Conservation (phyloP, 2,888 invertebrate species). For the Zaprionus bogoriensis region DNA sequence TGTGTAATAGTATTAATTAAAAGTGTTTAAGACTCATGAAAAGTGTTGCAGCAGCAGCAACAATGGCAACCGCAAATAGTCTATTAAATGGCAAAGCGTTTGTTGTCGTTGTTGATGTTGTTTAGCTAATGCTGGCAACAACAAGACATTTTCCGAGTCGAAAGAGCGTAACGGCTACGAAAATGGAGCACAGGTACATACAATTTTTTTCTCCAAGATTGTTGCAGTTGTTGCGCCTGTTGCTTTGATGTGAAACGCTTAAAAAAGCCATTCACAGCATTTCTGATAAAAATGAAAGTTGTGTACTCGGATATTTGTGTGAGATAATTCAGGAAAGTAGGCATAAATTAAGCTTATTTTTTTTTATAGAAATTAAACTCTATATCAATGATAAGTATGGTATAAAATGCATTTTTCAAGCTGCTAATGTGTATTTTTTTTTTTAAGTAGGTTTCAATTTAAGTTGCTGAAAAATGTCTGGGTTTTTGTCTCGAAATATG, state of each 20-base stretch:
- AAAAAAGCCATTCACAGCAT: slow-evolving; percentile 29
- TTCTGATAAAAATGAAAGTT: slow-evolving; percentile 49
- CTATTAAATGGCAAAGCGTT: slow-evolving; percentile 48
- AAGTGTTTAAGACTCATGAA: slow-evolving; percentile 59
- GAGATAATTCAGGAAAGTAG: background rate
- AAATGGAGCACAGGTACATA: slow-evolving; percentile 31
- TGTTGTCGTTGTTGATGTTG: slow-evolving; percentile 27
- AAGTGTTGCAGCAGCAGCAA: slow-evolving; percentile 24
- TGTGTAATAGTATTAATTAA: slow-evolving; percentile 67
- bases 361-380: too few relatives aligned
- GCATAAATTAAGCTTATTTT: background rate
- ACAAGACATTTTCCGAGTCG: slow-evolving; percentile 8
- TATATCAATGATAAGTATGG: too few relatives aligned
- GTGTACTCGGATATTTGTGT: background rate
- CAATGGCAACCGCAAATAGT: slow-evolving; percentile 52
- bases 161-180: slow-evolving; percentile 30
- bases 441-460: too few relatives aligned
- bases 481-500: too few relatives aligned
- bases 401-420: too few relatives aligned
- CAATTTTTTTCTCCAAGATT: slow-evolving; percentile 20
- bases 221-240: background rate
- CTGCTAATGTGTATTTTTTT: too few relatives aligned
- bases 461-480: too few relatives aligned
- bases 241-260: slow-evolving; percentile 37
- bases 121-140: slow-evolving; percentile 27